These are phyloP conservation scores for Noctua pronuba DNA, from an alignment of 2,888 invertebrate species.

Conservation along the genomic window DNA sequence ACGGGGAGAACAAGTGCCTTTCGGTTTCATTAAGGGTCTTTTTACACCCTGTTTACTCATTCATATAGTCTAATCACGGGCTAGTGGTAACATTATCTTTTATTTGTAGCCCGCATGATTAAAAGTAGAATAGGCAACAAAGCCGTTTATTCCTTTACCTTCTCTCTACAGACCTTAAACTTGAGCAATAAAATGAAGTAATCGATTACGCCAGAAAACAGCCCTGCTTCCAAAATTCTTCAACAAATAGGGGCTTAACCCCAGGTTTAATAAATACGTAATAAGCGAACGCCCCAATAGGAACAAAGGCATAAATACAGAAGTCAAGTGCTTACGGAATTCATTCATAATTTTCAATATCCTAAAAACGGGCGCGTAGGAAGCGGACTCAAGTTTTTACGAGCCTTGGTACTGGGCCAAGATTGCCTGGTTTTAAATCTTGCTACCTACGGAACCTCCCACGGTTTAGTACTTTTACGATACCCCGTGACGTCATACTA, in stretches of 20 bases:
- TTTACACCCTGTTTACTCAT: no score
- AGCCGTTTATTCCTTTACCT: conserved; percentile 16
- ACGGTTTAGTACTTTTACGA: conserved; percentile 57
- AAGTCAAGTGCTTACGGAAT: conserved; percentile 46
- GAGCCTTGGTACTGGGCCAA: conserved; percentile 64
- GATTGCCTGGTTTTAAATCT: conserved; percentile 58
- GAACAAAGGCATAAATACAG: conserved; percentile 55
- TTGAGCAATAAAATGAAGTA: conserved; percentile 22
- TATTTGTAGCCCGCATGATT: no score
- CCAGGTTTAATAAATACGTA: conserved; percentile 52
- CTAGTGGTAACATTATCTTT: no score
- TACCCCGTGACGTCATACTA: conserved; percentile 57
- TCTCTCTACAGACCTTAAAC: conserved; percentile 19
- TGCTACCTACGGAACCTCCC: conserved; percentile 55
- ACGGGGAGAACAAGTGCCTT: no score
- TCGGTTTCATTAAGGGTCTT: no score
- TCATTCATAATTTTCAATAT: conserved; percentile 62
- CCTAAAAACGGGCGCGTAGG: conserved; percentile 53
- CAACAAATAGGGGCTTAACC: conserved; percentile 14
- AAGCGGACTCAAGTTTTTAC: conserved; percentile 54
- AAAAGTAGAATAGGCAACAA: neutral
- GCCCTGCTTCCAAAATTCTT: conserved; percentile 8
- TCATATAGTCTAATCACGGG: no score
- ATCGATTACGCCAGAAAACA: conserved; percentile 44
- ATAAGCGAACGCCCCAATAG: conserved; percentile 45